Conservation (phyloP, 2,113 vertebrate genomes). For the Lepisosteus osseus region DNA sequence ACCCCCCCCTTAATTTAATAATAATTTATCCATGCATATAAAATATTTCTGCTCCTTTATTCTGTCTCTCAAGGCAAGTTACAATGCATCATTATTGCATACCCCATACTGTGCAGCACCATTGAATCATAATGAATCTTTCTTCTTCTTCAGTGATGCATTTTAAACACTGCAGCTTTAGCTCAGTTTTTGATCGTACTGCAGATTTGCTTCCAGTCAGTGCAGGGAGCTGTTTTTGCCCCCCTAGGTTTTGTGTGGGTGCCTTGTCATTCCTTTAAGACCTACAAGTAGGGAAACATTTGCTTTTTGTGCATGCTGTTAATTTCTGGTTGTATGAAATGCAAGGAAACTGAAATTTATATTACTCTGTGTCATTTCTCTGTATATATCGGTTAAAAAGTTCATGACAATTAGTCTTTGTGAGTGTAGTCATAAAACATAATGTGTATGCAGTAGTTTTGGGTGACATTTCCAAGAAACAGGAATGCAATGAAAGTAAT, state of each 20-base stretch:
- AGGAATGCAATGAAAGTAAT: neutral
- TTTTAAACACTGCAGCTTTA: constrained; percentile 25
- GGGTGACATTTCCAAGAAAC: too few relatives aligned
- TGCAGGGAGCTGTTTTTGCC: neutral
- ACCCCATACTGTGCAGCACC: constrained; percentile 20
- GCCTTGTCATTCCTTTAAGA: constrained; percentile 2
- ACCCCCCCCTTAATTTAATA: constrained; percentile 12
- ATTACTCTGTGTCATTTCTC: neutral
- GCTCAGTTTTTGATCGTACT: constrained; percentile 22
- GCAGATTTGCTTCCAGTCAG: constrained; percentile 16
- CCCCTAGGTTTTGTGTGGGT: constrained; percentile 26
- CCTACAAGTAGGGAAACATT: neutral
- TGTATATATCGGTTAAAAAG: neutral
- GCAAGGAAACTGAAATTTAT: neutral
- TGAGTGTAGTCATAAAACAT: too few relatives aligned
- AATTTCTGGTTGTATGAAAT: neutral
- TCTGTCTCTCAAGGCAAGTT: constrained; percentile 20
- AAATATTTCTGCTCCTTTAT: constrained; percentile 18
- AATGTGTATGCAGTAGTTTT: too few relatives aligned
- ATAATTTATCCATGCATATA: constrained; percentile 13
- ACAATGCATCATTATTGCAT: constrained; percentile 12
- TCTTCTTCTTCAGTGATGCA: constrained; percentile 26
- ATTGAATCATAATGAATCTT: constrained; percentile 27
- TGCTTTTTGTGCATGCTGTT: neutral
- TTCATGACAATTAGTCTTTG: neutral